Evolutionary conservation across 2,113 vertebrate genomes (phyloP).

Genomic region (Tetrax tetrax): DNA sequence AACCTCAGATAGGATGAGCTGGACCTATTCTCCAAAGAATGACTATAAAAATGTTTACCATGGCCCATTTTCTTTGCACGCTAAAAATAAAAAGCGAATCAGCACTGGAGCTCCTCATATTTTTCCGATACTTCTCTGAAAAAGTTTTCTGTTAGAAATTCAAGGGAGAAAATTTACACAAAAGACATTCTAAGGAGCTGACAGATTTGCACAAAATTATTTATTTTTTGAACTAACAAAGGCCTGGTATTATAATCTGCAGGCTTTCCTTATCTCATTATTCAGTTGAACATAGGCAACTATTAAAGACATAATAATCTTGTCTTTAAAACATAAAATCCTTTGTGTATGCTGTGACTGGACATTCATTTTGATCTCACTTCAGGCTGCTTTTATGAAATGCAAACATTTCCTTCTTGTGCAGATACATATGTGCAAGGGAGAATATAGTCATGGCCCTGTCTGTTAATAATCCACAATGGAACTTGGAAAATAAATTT

Average conservation of each 20-base stretch:
- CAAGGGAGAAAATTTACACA: not conserved
- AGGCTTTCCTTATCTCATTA: slow-evolving; percentile 29
- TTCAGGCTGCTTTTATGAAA: slow-evolving; percentile 51
- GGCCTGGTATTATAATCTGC: not conserved
- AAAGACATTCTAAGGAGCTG: not conserved
- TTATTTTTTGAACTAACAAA: slow-evolving; percentile 24
- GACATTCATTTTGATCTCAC: slow-evolving; percentile 53
- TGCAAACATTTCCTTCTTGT: slow-evolving; percentile 53
- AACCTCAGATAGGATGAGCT: not conserved
- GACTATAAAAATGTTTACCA: not conserved
- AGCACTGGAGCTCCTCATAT: not conserved
- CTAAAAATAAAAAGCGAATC: not conserved
- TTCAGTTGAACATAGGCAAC: not conserved
- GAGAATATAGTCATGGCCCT: not conserved
- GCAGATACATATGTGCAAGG: slow-evolving; percentile 10
- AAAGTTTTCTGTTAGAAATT: not conserved
- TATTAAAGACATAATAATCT: slow-evolving; percentile 48
- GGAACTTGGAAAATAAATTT: slow-evolving; percentile 48
- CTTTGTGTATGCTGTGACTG: slow-evolving; percentile 49
- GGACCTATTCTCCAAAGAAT: not conserved
- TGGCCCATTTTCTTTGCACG: not conserved
- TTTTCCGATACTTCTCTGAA: not conserved
- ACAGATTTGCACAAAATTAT: not conserved
- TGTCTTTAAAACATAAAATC: slow-evolving; percentile 41
- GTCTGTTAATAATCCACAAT: not conserved